These are phyloP conservation scores for Glossophaga mutica DNA, from an alignment of 2,797 vertebrate genomes.

Conservation along the genomic window DNA sequence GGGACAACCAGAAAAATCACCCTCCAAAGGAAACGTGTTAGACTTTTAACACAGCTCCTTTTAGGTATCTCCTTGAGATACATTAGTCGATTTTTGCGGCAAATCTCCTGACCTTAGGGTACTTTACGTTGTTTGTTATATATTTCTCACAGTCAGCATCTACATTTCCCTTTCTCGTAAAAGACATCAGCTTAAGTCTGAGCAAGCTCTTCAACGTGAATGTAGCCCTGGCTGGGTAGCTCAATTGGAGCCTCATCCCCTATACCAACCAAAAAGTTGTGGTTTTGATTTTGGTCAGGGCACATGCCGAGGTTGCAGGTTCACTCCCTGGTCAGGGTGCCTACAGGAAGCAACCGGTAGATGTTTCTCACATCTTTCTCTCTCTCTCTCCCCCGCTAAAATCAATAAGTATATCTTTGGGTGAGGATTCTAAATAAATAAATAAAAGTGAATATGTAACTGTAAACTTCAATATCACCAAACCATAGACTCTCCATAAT, in stretches of 20 bases:
- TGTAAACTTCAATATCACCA: neutral
- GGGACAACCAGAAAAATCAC: neutral
- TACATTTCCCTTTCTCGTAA: neutral
- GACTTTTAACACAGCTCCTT: neutral
- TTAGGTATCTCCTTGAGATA: neutral
- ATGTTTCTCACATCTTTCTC: neutral
- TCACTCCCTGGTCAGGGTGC: neutral
- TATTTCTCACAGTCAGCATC: neutral
- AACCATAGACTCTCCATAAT: neutral
- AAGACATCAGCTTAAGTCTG: neutral
- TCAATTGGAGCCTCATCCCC: neutral
- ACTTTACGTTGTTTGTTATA: neutral
- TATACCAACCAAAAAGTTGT: neutral
- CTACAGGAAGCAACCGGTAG: neutral
- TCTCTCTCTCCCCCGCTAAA: neutral
- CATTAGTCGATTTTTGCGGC: neutral
- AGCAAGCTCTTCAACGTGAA: constrained; percentile 22
- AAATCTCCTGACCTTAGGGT: neutral
- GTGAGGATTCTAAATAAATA: neutral
- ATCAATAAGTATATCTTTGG: neutral
- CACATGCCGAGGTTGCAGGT: too few relatives aligned
- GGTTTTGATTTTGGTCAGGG: neutral
- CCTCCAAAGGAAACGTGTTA: neutral
- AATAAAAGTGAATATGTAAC: neutral
- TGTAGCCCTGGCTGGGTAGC: neutral